Evolutionary conservation across 2,888 invertebrate species (phyloP), one percentile per base, ranked within the genome.

Genomic region (Caenorhabditis angaria): DNA sequence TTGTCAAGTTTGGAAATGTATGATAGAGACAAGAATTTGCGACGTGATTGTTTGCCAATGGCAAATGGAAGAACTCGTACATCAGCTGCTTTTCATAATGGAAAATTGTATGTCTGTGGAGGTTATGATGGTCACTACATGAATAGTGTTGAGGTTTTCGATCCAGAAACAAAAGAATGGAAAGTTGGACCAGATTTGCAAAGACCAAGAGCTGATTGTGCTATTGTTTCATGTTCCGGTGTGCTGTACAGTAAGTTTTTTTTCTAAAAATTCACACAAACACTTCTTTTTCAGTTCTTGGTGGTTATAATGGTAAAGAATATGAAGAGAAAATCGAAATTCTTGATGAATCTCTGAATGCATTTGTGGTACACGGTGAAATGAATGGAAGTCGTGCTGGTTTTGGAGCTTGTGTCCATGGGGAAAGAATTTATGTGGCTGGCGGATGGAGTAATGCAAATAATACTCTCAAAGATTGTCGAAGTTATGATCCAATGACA

Each of bases 221-320:
- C 62, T 1, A 56, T 73, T 27, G 65, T 72, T n/a, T 60, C 68
- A 4, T 72, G 72, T 51, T 61, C 68, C 32, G 72, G 68, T 47
- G 72, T 61, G 1, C 61, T 72, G 29, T 72, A 29, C 48, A 59
- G 71, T 63, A 20, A 47, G 64, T 61, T 59, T 58, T 24, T 41
- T 6, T 28, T 8, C 4, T 4, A 22, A 41, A 41, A 10, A 10
- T 18, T 18, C 6, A 24, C 8, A 14, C 8, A 56, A 55, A 8
- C 10, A 5, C 32, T 32, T 8, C 32, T 24, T 58, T 32, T 58
- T 24, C 35, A 72, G 72, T 72, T 18, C 54, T 72, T 14, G 73
- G 74, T 28, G 74, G 74, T 28, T 74, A 65, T 58, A 74, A 74
- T 24, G 74, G 74, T 48, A 74, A 74, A 54, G 74, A 74, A 12